Conservation (phyloP, 37 sponge, comb jelly and placozoan species). For the Chondrosia reniformis region DNA sequence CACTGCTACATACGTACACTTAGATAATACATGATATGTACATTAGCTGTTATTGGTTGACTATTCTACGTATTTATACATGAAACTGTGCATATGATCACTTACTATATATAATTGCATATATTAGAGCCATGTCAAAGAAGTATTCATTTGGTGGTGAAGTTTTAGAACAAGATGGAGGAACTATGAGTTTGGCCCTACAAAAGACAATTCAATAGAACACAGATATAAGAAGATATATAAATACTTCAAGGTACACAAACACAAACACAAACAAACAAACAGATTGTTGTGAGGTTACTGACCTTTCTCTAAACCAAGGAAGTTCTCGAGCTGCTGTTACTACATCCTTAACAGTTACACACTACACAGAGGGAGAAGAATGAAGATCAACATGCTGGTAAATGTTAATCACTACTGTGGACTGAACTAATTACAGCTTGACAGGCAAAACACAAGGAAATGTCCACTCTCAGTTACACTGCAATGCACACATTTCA, state of each 20-base stretch:
- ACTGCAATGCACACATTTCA: too few species aligned
- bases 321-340: background rate
- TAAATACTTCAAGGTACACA: background rate
- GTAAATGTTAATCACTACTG: too few species aligned
- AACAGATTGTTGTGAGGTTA: background rate
- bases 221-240: background rate
- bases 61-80: background rate
- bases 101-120: conserved; percentile 12
- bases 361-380: background rate
- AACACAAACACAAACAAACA: background rate
- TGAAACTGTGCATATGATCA: background rate
- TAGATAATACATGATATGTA: too few species aligned
- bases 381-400: too few species aligned
- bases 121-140: conserved; percentile 8
- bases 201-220: background rate
- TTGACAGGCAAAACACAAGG: too few species aligned
- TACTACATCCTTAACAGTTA: background rate
- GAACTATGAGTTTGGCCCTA: background rate
- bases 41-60: too few species aligned
- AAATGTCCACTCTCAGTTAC: too few species aligned
- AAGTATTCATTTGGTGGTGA: background rate
- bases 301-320: conserved; percentile 15
- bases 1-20: too few species aligned
- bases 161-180: background rate
- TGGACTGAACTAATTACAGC: too few species aligned